Evolutionary conservation across 2,797 vertebrate genomes (phyloP).

Genomic region (Enteromius trimaculatus): DNA sequence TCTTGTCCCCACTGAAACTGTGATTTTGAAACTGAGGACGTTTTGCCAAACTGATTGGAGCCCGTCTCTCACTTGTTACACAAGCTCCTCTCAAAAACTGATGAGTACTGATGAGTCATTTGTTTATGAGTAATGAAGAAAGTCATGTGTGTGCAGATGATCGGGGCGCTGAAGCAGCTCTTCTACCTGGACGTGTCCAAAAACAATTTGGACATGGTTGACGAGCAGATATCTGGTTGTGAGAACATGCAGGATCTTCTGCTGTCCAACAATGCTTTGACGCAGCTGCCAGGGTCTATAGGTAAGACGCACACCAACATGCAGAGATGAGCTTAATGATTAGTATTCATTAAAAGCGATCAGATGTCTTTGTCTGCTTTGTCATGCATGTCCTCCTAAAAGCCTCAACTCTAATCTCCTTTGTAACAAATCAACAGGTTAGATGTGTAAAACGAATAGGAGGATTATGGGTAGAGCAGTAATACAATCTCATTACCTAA

Average conservation of each 20-base stretch:
- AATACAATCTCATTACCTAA: constrained; percentile 48
- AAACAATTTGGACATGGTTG: constrained; percentile 95
- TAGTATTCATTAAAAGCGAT: neutral
- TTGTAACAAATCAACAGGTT: constrained; percentile 35
- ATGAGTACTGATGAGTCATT: neutral
- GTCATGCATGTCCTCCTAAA: neutral
- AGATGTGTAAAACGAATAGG: constrained; percentile 13
- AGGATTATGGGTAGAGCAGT: constrained; percentile 40
- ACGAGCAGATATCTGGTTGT: constrained; percentile 94
- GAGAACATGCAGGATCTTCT: constrained; percentile 93
- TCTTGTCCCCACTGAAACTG: neutral
- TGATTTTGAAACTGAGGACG: neutral
- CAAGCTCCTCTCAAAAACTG: neutral
- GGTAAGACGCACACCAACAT: constrained; percentile 73
- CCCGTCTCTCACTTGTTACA: neutral
- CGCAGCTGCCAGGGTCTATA: constrained; percentile 92
- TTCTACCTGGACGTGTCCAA: constrained; percentile 96
- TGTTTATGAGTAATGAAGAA: constrained; percentile 3
- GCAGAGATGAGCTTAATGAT: neutral
- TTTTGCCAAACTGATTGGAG: neutral
- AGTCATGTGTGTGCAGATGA: constrained; percentile 75
- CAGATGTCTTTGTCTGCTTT: neutral
- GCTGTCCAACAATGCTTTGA: constrained; percentile 93
- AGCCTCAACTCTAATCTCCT: constrained; percentile 36
- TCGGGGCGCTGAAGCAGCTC: constrained; percentile 92